Evolutionary conservation across 2,888 invertebrate genomes (phyloP).

Genomic region (Zonitis immaculata): DNA sequence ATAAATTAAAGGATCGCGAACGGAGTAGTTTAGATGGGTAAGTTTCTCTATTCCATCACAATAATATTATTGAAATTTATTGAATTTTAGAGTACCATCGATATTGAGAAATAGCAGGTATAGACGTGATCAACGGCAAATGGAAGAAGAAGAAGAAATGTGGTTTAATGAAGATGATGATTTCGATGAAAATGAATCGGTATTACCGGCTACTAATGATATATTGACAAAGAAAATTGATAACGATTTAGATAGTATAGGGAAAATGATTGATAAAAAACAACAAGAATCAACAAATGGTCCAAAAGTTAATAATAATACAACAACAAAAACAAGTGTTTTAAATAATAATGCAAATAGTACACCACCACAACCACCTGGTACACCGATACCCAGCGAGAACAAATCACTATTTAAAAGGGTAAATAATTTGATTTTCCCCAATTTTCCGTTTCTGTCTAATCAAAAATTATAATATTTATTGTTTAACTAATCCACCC

Average conservation of each 20-base stretch:
- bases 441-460: not conserved
- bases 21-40: constrained; percentile 59
- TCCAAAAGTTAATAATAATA: constrained; percentile 43
- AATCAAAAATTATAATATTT: too few species aligned
- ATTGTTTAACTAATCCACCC: too few species aligned
- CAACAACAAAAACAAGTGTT: constrained; percentile 43
- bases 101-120: constrained; percentile 77
- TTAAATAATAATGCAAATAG: constrained; percentile 48
- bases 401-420: constrained; percentile 52
- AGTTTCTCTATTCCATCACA: constrained; percentile 10
- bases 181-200: constrained; percentile 71
- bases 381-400: constrained; percentile 43
- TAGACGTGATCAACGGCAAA: constrained; percentile 85
- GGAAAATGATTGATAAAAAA: constrained; percentile 46
- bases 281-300: constrained; percentile 40
- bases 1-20: constrained; percentile 82
- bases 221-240: constrained; percentile 56
- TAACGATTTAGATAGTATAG: constrained; percentile 57
- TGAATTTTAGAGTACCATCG: constrained; percentile 62
- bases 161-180: constrained; percentile 99
- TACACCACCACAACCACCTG: constrained; percentile 42
- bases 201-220: constrained; percentile 52
- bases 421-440: too few species aligned
- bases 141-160: constrained; percentile 97
- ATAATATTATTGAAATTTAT: not conserved